Percentiles rank a stretch among this genome's conserved stretches.
Evolutionary conservation across 2,888 invertebrate species (phyloP).

Genomic region (Scaptomyza reducta): DNA sequence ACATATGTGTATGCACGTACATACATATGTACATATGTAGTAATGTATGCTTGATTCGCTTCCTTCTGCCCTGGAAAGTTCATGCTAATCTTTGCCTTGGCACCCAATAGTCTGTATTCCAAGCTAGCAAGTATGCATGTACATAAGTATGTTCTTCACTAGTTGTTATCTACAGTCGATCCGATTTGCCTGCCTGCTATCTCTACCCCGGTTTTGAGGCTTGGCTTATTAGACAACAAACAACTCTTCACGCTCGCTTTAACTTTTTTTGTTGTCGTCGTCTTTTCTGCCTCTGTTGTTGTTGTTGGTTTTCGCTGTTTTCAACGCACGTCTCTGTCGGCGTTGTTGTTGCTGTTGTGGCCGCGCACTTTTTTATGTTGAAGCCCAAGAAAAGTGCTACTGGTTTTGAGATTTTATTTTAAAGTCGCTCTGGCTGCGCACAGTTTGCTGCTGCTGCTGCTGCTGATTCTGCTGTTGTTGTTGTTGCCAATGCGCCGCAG

Average conservation of each 20-base stretch:
- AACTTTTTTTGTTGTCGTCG: conserved; percentile 55
- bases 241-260: conserved; percentile 62
- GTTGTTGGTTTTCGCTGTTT: conserved; percentile 49
- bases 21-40: conserved; percentile 34
- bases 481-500: conserved; percentile 64
- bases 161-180: conserved; percentile 49
- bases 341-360: conserved; percentile 36
- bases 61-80: conserved; percentile 66
- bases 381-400: conserved; percentile 79
- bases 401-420: conserved; percentile 76
- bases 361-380: conserved; percentile 59
- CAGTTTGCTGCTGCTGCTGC: conserved; percentile 1
- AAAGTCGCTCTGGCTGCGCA: conserved; percentile 34
- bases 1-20: background rate
- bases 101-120: conserved; percentile 53
- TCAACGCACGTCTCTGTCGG: conserved; percentile 46
- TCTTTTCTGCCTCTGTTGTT: conserved; percentile 28
- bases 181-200: conserved; percentile 61
- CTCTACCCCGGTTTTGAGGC: conserved; percentile 54
- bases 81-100: conserved; percentile 61
- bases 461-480: background rate
- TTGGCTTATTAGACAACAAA: conserved; percentile 75
- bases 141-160: conserved; percentile 13
- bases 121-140: conserved; percentile 17
- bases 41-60: conserved; percentile 40